Conservation (phyloP, 2,888 invertebrate genomes). For the Eremobia ochroleuca region DNA sequence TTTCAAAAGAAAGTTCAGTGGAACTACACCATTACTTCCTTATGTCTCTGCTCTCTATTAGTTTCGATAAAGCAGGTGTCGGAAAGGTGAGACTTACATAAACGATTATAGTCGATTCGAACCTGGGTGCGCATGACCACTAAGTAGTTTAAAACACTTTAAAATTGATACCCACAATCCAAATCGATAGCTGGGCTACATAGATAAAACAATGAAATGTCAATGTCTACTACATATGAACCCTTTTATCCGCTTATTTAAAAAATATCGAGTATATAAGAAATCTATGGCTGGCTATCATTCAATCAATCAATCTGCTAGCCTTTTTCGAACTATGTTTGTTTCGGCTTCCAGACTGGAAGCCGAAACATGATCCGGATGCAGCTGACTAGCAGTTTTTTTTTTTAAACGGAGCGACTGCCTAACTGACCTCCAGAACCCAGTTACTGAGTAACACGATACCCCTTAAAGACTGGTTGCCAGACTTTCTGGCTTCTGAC, state of each 20-base stretch:
- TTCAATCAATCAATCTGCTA: neutral
- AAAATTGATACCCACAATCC: neutral
- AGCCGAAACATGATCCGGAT: too few species aligned
- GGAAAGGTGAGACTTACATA: constrained; percentile 12
- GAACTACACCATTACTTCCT: neutral
- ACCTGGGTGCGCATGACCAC: neutral
- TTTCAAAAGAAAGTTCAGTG: neutral
- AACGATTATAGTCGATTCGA: neutral
- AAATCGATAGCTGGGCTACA: neutral
- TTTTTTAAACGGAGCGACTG: neutral
- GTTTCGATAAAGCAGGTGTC: constrained; percentile 22
- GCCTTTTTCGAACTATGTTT: neutral
- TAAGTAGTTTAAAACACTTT: constrained; percentile 3
- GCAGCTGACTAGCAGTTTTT: neutral
- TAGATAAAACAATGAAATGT: neutral
- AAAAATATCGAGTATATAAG: neutral
- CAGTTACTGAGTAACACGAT: neutral
- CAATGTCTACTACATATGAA: neutral
- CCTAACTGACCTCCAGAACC: neutral
- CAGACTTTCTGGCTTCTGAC: neutral
- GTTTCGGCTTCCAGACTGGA: neutral
- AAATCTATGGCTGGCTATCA: neutral
- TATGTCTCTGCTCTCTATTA: neutral
- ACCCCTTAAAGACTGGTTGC: neutral
- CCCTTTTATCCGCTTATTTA: neutral